Base-by-base conservation (phyloP, 2,113 vertebrate species). In the Spheniscus mendiculus region DNA sequence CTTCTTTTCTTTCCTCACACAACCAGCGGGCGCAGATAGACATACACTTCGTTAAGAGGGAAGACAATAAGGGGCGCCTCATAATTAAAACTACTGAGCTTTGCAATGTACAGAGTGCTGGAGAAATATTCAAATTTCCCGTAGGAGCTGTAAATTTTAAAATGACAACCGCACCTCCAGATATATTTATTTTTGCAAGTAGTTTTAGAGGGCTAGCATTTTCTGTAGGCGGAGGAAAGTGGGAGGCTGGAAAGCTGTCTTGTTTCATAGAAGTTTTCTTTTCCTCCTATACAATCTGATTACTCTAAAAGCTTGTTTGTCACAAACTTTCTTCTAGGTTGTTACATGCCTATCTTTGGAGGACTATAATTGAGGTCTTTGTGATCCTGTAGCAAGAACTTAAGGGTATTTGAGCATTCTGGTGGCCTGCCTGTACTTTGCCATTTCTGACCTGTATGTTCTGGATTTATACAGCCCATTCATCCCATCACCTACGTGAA, bases 231-330 rank as follows among this genome's bases (percentile, higher is more conserved):
- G 11, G 66, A 56, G 15, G 27, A 18, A 52, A 56, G 78, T 53
- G 38, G 87, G 71, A 94, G 84, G 78, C 40, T 85, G 50, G 63
- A 83, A 94, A 89, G 63, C 74, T 77, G 79, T 83, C 76, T 78
- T 36, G 21, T 81, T 90, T 36, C 9, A 1, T 19, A 22, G 9
- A 42, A 92, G 45, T 87, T 89, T 80, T 94, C 36, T 42, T 92
- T 45, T 38, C 22, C 59, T 81, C 42, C 63, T 53, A 5, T 76
- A 14, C 30, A 61, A 21, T 34, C 49, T 44, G 36, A 81, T 77
- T 69, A 52, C 53, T 85, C 66, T 49, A 26, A 73, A 69, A 76
- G 30, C 15, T 25, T 56, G 16, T 61, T 93, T 77, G 26, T 23
- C 27, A 42, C 10, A 42, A 90, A 69, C 20, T 85, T 84, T 38